Percentiles rank a stretch among this genome's conserved stretches.
phyloP scores from a whole-genome alignment of 2,113 vertebrate species.

The Psittacara wagleri region DNA sequence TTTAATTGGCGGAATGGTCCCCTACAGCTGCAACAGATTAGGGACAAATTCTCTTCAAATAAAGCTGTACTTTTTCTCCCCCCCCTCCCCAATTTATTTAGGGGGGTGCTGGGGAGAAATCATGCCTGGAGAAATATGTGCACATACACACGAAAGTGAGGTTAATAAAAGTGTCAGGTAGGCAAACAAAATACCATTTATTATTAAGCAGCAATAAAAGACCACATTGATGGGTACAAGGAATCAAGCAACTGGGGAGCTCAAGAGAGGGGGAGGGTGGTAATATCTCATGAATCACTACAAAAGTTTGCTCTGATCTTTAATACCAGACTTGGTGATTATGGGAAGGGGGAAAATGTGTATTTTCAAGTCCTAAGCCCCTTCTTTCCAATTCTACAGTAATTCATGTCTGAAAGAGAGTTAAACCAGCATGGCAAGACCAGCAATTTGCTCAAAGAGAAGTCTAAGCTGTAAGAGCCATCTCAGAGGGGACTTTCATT shows the following conservation, averaged over 20 bases:
- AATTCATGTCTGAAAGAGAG: background rate
- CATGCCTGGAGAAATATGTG: conserved; percentile 39
- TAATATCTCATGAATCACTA: conserved; percentile 28
- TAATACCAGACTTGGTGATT: background rate
- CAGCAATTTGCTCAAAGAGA: background rate
- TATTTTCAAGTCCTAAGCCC: background rate
- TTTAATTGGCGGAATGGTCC: conserved; percentile 83
- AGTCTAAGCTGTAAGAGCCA: background rate
- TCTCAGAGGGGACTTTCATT: background rate
- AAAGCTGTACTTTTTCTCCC: conserved; percentile 41
- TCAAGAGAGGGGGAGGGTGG: background rate
- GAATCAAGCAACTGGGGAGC: background rate
- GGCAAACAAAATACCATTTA: conserved; percentile 63
- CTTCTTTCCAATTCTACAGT: background rate
- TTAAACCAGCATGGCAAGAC: background rate
- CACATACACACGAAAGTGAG: conserved; percentile 12
- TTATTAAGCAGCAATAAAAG: conserved; percentile 57
- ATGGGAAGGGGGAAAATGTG: background rate
- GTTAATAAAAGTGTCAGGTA: conserved; percentile 70
- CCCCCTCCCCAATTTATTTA: background rate
- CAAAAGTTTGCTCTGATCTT: conserved; percentile 39
- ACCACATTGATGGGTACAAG: conserved; percentile 1
- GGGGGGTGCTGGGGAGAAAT: background rate
- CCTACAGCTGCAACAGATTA: conserved; percentile 89
- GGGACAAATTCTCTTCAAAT: conserved; percentile 78